phyloP scores from a whole-genome alignment of 2,113 vertebrate species.

The Dissostichus mawsoni region DNA sequence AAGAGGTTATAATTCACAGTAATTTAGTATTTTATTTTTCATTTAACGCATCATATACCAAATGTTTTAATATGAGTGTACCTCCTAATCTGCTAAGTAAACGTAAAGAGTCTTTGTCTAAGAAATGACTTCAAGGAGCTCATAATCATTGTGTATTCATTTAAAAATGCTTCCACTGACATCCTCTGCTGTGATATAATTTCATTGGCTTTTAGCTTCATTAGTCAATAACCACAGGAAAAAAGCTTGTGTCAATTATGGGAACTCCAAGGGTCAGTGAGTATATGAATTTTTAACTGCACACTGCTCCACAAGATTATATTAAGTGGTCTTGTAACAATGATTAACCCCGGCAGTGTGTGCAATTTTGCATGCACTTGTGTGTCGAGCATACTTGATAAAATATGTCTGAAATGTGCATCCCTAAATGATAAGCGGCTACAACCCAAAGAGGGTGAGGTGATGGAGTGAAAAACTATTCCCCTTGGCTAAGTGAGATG shows the following conservation, averaged over 20 bases:
- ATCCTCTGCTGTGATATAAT: constrained; percentile 60
- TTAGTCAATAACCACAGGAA: constrained; percentile 72
- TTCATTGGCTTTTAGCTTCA: constrained; percentile 77
- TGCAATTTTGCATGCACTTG: constrained; percentile 15
- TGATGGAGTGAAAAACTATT: constrained; percentile 66
- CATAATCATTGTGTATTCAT: constrained; percentile 73
- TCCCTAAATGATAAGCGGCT: constrained; percentile 63
- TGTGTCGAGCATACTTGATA: constrained; percentile 44
- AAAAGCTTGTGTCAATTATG: constrained; percentile 66
- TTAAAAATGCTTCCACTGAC: constrained; percentile 52
- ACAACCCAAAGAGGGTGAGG: constrained; percentile 42
- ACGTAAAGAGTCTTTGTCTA: constrained; percentile 74
- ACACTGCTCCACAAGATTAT: constrained; percentile 66
- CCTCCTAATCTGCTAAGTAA: constrained; percentile 70
- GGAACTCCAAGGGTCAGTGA: constrained; percentile 67
- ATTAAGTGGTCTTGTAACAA: constrained; percentile 65
- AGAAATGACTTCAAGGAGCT: constrained; percentile 69
- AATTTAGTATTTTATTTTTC: constrained; percentile 78
- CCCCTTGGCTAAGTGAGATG: constrained; percentile 81
- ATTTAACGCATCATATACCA: constrained; percentile 86
- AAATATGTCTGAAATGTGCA: constrained; percentile 50
- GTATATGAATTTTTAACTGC: constrained; percentile 65
- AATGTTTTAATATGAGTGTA: constrained; percentile 75
- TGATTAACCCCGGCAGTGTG: constrained; percentile 59
- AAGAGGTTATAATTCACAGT: constrained; percentile 71